Base-by-base conservation (phyloP, 2,113 vertebrate genomes). In the Phyllostomus hastatus region DNA sequence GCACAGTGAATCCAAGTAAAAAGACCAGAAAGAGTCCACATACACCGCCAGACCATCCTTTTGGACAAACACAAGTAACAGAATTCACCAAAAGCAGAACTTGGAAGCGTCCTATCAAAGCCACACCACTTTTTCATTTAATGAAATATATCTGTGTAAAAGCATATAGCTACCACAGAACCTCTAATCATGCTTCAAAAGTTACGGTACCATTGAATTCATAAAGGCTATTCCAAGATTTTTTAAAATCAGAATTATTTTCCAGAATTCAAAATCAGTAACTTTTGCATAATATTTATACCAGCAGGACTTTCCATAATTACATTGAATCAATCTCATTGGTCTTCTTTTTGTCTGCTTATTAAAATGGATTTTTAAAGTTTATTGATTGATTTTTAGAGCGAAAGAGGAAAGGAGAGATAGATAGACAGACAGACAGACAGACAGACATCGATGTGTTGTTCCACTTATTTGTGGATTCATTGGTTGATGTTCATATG, bases 81-180 rank as follows among this genome's bases (percentile, higher is more conserved):
- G 50, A 80, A 69, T 7, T 54, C 94, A 95, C 87, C 52, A 92
- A 8, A 98, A 94, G 85, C n/a, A 91, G 22, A 83, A 92, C 75
- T 92, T 93, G 78, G 82, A 97, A 94, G 85, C 82, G 93, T 72
- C 92, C 97, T 88, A 67, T 57, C 88, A 67, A 91, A 0, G 15
- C 41, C 70, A 96, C 75, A 89, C 93, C 87, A 72, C 38, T 35
- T 95, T 97, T 94, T 89, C 50, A 94, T 95, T 94, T 84, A 95
- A 94, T 80, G 92, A 94, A 95, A 96, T 50, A 35, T 24, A 88
- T 69, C 95, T 91, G 75, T 4, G 33, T 52, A 95, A 97, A 98
- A 97, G 96, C 85, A 28, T 50, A 70, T 50, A 70, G 92, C 50
- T 91, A 92, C 31, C 59, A 66, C 31, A 80, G 19, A 54, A 82